phyloP scores from a whole-genome alignment of 1,140 invertebrate species.

The Drosophila kohkoa region DNA sequence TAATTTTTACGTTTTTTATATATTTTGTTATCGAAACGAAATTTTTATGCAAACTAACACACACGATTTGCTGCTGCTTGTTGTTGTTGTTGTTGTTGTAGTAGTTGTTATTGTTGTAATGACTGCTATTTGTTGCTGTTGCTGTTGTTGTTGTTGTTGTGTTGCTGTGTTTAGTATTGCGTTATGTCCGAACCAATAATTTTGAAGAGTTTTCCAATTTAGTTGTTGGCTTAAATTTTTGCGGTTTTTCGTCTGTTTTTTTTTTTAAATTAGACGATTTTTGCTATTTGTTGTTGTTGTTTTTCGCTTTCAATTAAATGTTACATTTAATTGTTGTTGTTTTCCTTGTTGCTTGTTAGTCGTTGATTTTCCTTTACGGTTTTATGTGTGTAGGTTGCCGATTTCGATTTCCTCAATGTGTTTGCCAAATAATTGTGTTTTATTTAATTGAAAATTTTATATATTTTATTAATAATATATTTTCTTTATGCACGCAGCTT shows the following conservation, averaged over 20 bases:
- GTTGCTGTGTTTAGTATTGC: slow-evolving; percentile 80
- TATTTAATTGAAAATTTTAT: slow-evolving; percentile 11
- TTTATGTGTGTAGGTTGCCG: slow-evolving; percentile 61
- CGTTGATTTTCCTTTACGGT: slow-evolving; percentile 40
- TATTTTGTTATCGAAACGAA: slow-evolving; percentile 78
- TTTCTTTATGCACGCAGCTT: slow-evolving; percentile 56
- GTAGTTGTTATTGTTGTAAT: slow-evolving; percentile 53
- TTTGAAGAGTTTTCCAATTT: slow-evolving; percentile 84
- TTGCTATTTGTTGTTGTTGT: slow-evolving; percentile 45
- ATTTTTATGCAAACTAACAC: slow-evolving; percentile 85
- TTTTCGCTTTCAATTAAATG: slow-evolving; percentile 53
- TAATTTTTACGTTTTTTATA: slow-evolving; percentile 47
- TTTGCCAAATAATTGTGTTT: slow-evolving; percentile 53
- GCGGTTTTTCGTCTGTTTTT: slow-evolving; percentile 66
- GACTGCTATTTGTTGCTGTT: slow-evolving; percentile 43
- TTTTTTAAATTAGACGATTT: slow-evolving; percentile 63
- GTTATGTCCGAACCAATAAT: slow-evolving; percentile 84
- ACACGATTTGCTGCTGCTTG: slow-evolving; percentile 69
- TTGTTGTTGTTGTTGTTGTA: slow-evolving; percentile 52
- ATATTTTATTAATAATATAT: slow-evolving; percentile 31
- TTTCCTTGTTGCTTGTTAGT: slow-evolving; percentile 21
- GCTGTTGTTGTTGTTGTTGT: slow-evolving; percentile 51
- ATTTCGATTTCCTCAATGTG: slow-evolving; percentile 30
- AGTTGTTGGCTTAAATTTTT: slow-evolving; percentile 80
- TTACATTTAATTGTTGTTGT: slow-evolving; percentile 67